These are phyloP conservation scores for Lutraria lutraria DNA, from an alignment of 2,888 invertebrate species.

Conservation along the genomic window DNA sequence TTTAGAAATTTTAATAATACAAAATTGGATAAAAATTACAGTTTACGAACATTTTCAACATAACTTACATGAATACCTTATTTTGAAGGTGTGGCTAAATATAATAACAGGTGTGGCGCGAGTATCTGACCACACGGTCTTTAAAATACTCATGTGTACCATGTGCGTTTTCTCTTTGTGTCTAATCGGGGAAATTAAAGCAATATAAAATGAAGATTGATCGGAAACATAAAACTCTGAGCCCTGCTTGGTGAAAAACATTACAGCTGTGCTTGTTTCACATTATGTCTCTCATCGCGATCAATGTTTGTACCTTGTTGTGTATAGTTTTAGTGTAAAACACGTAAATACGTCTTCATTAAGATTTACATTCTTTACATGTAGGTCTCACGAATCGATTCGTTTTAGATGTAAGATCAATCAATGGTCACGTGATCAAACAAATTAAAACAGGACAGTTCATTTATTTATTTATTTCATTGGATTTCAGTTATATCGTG, in stretches of 20 bases:
- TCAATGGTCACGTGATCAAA: too few relatives aligned
- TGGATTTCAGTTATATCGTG: too few relatives aligned
- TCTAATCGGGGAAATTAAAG: background rate
- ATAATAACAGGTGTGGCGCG: too few relatives aligned
- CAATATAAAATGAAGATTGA: conserved; percentile 4
- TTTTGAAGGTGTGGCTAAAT: too few relatives aligned
- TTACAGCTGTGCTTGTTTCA: background rate
- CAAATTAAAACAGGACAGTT: too few relatives aligned
- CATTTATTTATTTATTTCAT: too few relatives aligned
- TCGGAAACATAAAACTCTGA: background rate
- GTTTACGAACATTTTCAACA: too few relatives aligned
- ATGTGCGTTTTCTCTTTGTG: background rate
- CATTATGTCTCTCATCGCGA: background rate
- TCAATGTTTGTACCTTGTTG: background rate
- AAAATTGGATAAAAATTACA: too few relatives aligned
- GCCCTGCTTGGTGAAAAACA: background rate
- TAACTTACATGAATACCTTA: too few relatives aligned
- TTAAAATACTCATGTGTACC: background rate
- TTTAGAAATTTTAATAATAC: too few relatives aligned
- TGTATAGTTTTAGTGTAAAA: background rate
- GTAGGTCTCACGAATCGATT: background rate
- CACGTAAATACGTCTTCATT: conserved; percentile 23
- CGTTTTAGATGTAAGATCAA: background rate
- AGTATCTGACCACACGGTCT: too few relatives aligned
- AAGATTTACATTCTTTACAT: background rate